These are phyloP conservation scores for Pseudorasbora parva DNA, from an alignment of 2,113 vertebrate species.

Conservation along the genomic window DNA sequence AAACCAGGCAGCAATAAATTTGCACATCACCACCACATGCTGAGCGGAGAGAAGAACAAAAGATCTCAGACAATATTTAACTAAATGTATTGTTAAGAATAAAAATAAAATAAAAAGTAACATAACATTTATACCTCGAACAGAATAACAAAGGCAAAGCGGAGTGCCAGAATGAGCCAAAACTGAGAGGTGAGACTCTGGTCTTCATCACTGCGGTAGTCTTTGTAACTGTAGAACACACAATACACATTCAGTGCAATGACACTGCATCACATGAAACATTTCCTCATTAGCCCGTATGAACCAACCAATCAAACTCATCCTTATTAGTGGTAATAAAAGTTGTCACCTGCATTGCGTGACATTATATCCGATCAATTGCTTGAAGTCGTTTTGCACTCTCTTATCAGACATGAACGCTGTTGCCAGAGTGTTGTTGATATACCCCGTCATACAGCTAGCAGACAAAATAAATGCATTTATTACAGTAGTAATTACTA, in stretches of 20 bases:
- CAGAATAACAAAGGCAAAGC: conserved; percentile 89
- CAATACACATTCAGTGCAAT: neutral
- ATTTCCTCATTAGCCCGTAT: neutral
- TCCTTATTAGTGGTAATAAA: neutral
- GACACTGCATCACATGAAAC: neutral
- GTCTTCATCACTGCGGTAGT: conserved; percentile 80
- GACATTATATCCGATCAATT: conserved; percentile 59
- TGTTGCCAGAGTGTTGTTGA: conserved; percentile 85
- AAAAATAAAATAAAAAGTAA: neutral
- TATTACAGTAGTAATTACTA: neutral
- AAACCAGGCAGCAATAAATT: conserved; percentile 89
- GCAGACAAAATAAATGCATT: neutral
- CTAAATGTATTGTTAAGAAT: neutral
- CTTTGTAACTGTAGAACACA: conserved; percentile 82
- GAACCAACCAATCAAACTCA: neutral
- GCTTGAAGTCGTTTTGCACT: conserved; percentile 71
- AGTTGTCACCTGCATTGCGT: conserved; percentile 84
- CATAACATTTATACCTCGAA: conserved; percentile 82
- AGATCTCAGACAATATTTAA: neutral
- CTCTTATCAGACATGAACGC: conserved; percentile 62
- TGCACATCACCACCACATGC: conserved; percentile 89
- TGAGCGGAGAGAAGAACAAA: conserved; percentile 57
- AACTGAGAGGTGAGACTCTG: conserved; percentile 81
- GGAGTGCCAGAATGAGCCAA: conserved; percentile 88
- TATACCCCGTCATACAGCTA: conserved; percentile 88